Conservation (phyloP, 64 coral and sea anemone species). For the Montipora foliosa region DNA sequence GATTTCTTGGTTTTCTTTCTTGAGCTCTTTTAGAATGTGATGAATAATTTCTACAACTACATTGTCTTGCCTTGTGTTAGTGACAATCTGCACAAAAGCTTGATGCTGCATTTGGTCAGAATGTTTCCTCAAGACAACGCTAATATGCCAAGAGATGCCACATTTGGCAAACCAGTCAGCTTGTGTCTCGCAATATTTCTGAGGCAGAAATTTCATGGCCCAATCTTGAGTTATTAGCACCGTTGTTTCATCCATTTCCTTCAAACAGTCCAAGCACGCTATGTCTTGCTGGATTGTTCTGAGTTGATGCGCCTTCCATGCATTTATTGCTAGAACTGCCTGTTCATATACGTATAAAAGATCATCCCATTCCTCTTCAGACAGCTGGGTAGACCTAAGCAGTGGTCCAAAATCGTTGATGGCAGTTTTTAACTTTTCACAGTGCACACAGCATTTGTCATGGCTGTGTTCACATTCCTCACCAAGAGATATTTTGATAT, state of each 20-base stretch:
- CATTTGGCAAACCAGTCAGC: conserved; percentile 41
- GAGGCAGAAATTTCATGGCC: conserved; percentile 23
- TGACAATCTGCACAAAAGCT: conserved; percentile 45
- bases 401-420: neutral
- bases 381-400: neutral
- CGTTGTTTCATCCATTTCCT: neutral
- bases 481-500: neutral
- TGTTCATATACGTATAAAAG: neutral
- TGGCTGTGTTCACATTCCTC: conserved; percentile 32
- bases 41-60: conserved; percentile 9
- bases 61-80: conserved; percentile 21
- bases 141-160: conserved; percentile 45
- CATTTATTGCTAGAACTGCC: neutral
- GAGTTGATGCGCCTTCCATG: conserved; percentile 26
- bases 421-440: neutral
- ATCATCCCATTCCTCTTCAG: neutral
- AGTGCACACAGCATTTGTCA: conserved; percentile 28
- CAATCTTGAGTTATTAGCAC: neutral
- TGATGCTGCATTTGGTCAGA: neutral
- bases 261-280: neutral
- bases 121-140: neutral
- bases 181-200: neutral
- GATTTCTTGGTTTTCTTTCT: neutral
- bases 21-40: conserved; percentile 1
- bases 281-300: neutral